Evolutionary conservation across 2,113 vertebrate genomes (phyloP), one percentile per base, ranked within the genome.

Genomic region (Monopterus albus): DNA sequence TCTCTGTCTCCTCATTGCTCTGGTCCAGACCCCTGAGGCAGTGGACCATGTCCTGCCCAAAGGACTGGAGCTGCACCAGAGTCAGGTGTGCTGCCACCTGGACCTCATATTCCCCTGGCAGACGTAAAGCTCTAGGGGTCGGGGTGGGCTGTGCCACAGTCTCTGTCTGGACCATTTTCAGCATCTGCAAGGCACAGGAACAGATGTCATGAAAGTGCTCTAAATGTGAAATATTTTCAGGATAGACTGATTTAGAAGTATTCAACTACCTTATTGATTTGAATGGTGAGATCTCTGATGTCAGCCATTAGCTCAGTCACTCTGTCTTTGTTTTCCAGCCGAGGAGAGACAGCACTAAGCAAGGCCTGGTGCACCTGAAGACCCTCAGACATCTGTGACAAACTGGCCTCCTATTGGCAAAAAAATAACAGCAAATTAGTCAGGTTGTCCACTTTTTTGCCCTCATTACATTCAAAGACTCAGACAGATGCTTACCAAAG

Each of bases 61-160:
- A 93, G 0, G 55, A 5, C 62, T 76, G 80, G 7, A 94, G 90
- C 71, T 91, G 89, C 3, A 72, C 60, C 74, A 94, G 86, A 7
- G 64, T 71, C 52, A 93, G 72, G 78, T 94, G 93, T 0, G 83
- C 47, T 2, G 91, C 90, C 67, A 93, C 89, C 79, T 92, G 82
- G 1, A 91, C 72, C 1, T 82, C 51, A n/a, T 86, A 93, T 0
- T 79, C 11, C 3, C 28, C 82, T 0, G 21, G 38, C 0, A 94
- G 66, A 2, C 3, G 35, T 2, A 90, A 26, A 2, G 29, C 3
- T 18, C 76, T 10, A 0, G 73, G 59, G 13, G 58, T 20, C 0
- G 36, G 40, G 0, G 26, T 26, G 13, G 83, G 51, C n/a, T 63
- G 56, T 40, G 43, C 31, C 6, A 4, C 12, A 0, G 20, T n/a